Evolutionary conservation across 2,113 vertebrate species (phyloP), one percentile per base, ranked within the genome.

Genomic region (Microtus montanus): DNA sequence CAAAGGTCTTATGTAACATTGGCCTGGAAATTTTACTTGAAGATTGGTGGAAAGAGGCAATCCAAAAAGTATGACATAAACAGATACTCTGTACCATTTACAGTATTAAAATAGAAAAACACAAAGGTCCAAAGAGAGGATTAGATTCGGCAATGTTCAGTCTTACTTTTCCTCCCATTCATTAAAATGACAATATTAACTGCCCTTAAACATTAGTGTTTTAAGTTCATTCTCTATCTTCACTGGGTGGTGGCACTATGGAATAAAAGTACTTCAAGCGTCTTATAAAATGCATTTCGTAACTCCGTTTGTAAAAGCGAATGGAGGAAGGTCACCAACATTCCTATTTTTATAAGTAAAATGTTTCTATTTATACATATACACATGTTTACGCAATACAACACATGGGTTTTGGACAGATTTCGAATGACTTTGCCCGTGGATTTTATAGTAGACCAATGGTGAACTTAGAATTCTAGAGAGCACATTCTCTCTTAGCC

Each of bases 11-110:
- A 44, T 70, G 41, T 61, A 44, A 9, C 38, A 44, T 12, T 89
- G 83, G 44, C n/a, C 77, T 61, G 83, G 78, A 93, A 75, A 91
- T 94, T 83, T 86, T 61, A 95, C 52, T 35, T 44, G 12, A 93
- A 90, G 66, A 90, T 49, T 71, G 77, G 94, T 3, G 73, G 68
- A 91, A 89, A 95, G 52, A 92, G 61, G 73, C 49, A 92, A 41
- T 73, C 35, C 73, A 89, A 93, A 89, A 93, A 92, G 38, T 82
- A 63, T 47, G 41, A 35, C 49, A 64, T 4, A 70, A 47, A 58
- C 7, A 71, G 44, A 80, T 68, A 30, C 2, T 2, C 77, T 87
- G 7, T 38, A 83, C 13, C 71, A 61, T n/a, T 92, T 73, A 88
- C 26, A 90, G 52, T 28, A 91, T 33, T 84, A 85, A 49, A 61